phyloP scores from a whole-genome alignment of 2,888 invertebrate species.

The Drosophila prolongata region DNA sequence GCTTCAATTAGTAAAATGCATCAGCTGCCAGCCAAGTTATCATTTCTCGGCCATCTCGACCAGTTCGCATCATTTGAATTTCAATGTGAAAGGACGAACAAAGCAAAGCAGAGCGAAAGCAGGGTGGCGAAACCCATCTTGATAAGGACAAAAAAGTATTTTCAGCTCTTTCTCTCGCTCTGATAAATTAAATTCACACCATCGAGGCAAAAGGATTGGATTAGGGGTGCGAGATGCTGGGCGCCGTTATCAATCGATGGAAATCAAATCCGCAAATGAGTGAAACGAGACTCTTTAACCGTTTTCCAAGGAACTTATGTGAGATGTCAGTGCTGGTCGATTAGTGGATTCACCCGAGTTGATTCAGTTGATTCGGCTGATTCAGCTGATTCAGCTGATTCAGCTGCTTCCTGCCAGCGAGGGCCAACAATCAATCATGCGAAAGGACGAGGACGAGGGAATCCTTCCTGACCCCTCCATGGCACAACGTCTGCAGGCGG shows the following conservation, averaged over 20 bases:
- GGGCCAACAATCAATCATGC: conserved; percentile 77
- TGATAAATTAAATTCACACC: conserved; percentile 80
- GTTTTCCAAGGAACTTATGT: conserved; percentile 29
- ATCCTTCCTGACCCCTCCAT: conserved; percentile 51
- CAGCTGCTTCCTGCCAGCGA: conserved; percentile 76
- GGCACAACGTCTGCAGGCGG: conserved; percentile 56
- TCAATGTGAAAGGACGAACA: conserved; percentile 38
- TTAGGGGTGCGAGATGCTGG: conserved; percentile 55
- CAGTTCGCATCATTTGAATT: conserved; percentile 41
- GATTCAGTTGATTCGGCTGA: conserved; percentile 55
- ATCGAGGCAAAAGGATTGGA: conserved; percentile 57
- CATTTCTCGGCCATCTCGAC: conserved; percentile 26
- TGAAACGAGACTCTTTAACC: conserved; percentile 18
- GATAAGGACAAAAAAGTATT: conserved; percentile 60
- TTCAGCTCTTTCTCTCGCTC: conserved; percentile 51
- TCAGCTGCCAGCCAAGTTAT: conserved; percentile 62
- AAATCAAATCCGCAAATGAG: conserved; percentile 76
- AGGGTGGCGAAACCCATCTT: conserved; percentile 58
- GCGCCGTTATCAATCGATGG: conserved; percentile 35
- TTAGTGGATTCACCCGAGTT: conserved; percentile 41
- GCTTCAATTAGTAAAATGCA: conserved; percentile 66
- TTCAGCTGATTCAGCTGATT: conserved; percentile 63
- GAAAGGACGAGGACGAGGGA: conserved; percentile 25
- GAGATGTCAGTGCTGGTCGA: conserved; percentile 29
- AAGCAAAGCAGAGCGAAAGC: conserved; percentile 16